Percentiles rank a stretch among this genome's conserved stretches.
These are phyloP conservation scores for Pipa parva DNA, from an alignment of 2,113 vertebrate genomes.

Conservation along the genomic window DNA sequence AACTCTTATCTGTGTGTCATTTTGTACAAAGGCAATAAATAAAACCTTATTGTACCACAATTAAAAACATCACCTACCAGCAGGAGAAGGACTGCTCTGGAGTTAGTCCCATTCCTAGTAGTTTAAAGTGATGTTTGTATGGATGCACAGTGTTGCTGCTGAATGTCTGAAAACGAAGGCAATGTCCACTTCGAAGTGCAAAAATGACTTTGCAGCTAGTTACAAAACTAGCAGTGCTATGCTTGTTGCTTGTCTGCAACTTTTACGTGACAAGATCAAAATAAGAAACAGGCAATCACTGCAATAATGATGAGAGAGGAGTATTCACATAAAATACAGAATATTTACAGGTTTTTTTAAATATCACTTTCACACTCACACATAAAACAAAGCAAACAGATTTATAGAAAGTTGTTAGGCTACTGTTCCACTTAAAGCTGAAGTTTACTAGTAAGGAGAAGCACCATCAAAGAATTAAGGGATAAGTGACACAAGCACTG, in stretches of 20 bases:
- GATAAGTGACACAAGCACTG: neutral
- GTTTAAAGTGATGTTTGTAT: constrained; percentile 17
- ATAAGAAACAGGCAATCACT: constrained; percentile 44
- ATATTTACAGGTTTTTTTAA: constrained; percentile 56
- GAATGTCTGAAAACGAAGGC: constrained; percentile 13
- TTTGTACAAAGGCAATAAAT: constrained; percentile 78
- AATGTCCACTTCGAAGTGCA: constrained; percentile 54
- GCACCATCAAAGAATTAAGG: too few relatives aligned
- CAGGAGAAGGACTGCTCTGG: neutral
- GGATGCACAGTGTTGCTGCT: constrained; percentile 11
- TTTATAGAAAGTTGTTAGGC: neutral
- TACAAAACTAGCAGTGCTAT: constrained; percentile 57
- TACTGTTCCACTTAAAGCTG: neutral
- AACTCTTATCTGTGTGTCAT: constrained; percentile 58
- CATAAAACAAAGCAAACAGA: constrained; percentile 47
- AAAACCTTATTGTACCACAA: constrained; percentile 53
- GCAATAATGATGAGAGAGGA: constrained; percentile 59
- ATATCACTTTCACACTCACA: constrained; percentile 57
- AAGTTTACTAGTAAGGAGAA: neutral
- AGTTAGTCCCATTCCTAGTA: constrained; percentile 24
- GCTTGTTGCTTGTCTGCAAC: too few relatives aligned
- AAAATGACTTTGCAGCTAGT: constrained; percentile 53
- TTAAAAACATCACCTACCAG: constrained; percentile 6
- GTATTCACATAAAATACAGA: constrained; percentile 72
- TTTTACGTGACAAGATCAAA: constrained; percentile 56